Evolutionary conservation across 2,888 invertebrate species (phyloP).

Genomic region (Tolmerus cingulatus): DNA sequence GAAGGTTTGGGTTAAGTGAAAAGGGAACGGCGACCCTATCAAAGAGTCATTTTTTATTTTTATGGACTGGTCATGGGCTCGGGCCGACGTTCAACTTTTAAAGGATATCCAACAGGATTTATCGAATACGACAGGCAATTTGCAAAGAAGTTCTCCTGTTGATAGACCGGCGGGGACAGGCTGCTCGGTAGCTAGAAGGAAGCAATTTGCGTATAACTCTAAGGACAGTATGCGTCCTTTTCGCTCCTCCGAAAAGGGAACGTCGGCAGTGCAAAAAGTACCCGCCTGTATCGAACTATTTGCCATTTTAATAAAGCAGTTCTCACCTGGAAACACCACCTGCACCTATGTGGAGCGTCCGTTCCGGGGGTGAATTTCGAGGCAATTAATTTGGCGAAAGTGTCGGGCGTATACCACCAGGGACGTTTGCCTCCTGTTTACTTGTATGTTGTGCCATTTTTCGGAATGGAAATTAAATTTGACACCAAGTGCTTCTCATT

Average conservation of each 20-base stretch:
- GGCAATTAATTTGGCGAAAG: constrained; percentile 35
- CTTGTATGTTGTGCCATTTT: constrained; percentile 36
- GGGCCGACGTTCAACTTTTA: not conserved
- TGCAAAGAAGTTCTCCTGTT: not conserved
- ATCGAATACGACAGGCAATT: constrained; percentile 21
- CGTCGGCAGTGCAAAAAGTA: not conserved
- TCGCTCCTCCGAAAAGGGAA: not conserved
- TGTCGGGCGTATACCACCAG: constrained; percentile 1
- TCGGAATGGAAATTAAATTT: constrained; percentile 44
- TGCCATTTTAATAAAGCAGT: constrained; percentile 15
- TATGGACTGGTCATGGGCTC: not conserved
- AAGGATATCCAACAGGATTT: not conserved
- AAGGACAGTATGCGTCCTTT: not conserved
- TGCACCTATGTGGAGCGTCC: not conserved
- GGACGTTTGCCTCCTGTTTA: constrained; percentile 34
- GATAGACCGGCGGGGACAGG: not conserved
- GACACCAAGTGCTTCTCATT: constrained; percentile 42
- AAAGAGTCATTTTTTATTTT: constrained; percentile 18
- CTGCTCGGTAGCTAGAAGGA: not conserved
- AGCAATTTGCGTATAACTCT: constrained; percentile 17
- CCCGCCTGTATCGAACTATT: not conserved
- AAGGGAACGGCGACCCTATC: constrained; percentile 20
- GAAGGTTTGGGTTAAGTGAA: constrained; percentile 27
- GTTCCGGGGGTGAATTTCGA: constrained; percentile 9
- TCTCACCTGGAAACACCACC: constrained; percentile 16